Base-by-base conservation (phyloP, 2,113 vertebrate genomes). In the Python bivittatus region DNA sequence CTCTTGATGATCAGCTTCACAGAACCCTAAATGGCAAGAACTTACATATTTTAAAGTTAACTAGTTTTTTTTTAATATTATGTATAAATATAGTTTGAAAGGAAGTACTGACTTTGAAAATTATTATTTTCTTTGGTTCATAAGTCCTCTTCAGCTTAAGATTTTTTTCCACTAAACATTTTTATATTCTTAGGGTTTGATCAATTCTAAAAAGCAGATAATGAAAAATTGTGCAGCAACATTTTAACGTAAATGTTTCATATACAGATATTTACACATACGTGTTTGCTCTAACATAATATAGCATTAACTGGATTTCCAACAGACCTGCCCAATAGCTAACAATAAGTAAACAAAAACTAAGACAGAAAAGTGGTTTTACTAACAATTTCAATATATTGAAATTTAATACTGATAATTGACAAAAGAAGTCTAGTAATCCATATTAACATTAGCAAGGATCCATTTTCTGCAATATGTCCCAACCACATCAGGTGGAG, bases 1-100 rank as follows among this genome's bases (percentile, higher is more conserved):
- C 97, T 98, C 97, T 98, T 98, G 98, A 97, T 97, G 98, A 99
- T 99, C 98, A 98, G 98, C 98, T 98, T 98, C 97, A 97, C 96
- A 98, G 97, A 98, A 98, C 97, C 97, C 97, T 97, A 98, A 98
- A 98, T 97, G 97, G 97, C 97, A 97, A 98, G 97, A 98, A 98
- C 97, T 98, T 98, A 98, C 98, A 98, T 98, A 98, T 98, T 98
- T 98, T 98, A 98, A 98, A 98, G 98, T 98, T 98, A 98, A 98
- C 97, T 98, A 98, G 97, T 97, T 97, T 98, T 98, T 97, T 93
- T 23, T 2, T 97, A 98, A 97, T 98, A 98, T 97, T 97, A 96
- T 97, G 97, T 98, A 98, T 97, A 97, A 97, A 97, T 97, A 94
- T 96, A 98, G 97, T 98, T 97, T 95, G 97, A 97, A 98, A 96